Evolutionary conservation across 35 echinoderm and acorn worm genomes (phyloP).

Genomic region (Hemicentrotus pulcherrimus): DNA sequence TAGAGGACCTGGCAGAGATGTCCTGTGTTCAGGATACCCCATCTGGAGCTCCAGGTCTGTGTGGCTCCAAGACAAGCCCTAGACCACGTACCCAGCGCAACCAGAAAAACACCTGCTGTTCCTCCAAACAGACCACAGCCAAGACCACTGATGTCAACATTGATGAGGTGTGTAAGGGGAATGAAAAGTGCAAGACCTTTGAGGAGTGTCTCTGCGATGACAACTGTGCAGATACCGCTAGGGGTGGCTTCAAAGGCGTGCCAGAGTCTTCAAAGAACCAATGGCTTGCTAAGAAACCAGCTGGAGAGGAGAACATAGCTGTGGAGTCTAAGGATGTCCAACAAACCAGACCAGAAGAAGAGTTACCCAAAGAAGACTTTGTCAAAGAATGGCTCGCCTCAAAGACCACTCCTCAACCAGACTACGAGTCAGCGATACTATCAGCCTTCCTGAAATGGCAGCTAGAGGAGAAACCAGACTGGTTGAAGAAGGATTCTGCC

Average conservation of each 20-base stretch:
- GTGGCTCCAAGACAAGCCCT: conserved; percentile 26
- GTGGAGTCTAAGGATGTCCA: background rate
- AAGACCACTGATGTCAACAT: conserved; percentile 28
- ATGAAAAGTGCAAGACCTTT: conserved; percentile 43
- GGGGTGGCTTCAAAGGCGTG: background rate
- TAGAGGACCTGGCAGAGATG: conserved; percentile 32
- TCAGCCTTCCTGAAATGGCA: conserved; percentile 18
- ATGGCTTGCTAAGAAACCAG: background rate
- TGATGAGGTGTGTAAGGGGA: conserved; percentile 24
- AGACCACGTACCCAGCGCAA: background rate
- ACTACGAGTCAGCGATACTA: background rate
- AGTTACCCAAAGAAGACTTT: background rate
- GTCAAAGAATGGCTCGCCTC: conserved; percentile 4
- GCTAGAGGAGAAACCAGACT: background rate
- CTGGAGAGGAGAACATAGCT: background rate
- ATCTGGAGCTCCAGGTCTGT: background rate
- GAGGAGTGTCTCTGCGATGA: conserved; percentile 41
- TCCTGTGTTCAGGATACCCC: conserved; percentile 42
- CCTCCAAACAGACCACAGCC: background rate
- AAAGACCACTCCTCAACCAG: background rate
- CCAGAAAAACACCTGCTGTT: background rate
- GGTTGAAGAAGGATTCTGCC: conserved; percentile 5
- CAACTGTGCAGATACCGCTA: background rate
- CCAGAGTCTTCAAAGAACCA: conserved; percentile 36
- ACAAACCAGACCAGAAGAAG: background rate